Evolutionary conservation across 2,888 invertebrate genomes (phyloP).

Genomic region (Lepidochitona cinerea): DNA sequence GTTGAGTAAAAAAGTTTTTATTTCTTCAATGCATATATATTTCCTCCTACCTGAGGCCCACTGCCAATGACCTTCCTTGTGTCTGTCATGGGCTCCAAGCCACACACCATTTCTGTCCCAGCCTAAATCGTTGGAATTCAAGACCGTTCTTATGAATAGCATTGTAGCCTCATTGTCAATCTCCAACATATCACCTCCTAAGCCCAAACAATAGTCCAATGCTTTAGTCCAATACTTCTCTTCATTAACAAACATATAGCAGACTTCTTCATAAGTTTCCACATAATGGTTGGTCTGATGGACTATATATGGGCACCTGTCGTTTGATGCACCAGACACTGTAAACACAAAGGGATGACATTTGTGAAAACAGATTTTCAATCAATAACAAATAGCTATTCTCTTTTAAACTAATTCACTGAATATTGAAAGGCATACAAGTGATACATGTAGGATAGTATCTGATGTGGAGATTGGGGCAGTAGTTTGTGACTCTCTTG

Average conservation of each 20-base stretch:
- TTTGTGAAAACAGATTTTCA: too few species aligned
- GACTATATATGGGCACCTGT: slow-evolving; percentile 35
- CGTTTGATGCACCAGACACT: too few species aligned
- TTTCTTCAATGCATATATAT: neutral
- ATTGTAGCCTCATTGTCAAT: slow-evolving; percentile 45
- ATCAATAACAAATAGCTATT: too few species aligned
- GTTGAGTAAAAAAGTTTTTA: too few species aligned
- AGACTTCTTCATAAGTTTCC: slow-evolving; percentile 34
- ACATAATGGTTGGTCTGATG: slow-evolving; percentile 25
- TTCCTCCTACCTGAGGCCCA: slow-evolving; percentile 54
- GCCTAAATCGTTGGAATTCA: slow-evolving; percentile 44
- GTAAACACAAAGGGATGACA: too few species aligned
- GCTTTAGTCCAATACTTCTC: slow-evolving; percentile 57
- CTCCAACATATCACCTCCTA: slow-evolving; percentile 54
- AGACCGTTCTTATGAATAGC: slow-evolving; percentile 41
- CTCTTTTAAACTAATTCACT: too few species aligned
- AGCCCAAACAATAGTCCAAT: slow-evolving; percentile 44
- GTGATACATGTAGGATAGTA: too few species aligned
- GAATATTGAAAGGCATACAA: too few species aligned
- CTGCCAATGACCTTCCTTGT: slow-evolving; percentile 41
- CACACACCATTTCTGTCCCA: slow-evolving; percentile 57
- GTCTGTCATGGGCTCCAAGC: slow-evolving; percentile 52
- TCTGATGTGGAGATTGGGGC: too few species aligned
- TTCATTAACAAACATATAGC: slow-evolving; percentile 52
- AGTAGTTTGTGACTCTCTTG: too few species aligned